Evolutionary conservation across 2,888 invertebrate genomes (phyloP).

Genomic region (Cryptocephalus moraei): DNA sequence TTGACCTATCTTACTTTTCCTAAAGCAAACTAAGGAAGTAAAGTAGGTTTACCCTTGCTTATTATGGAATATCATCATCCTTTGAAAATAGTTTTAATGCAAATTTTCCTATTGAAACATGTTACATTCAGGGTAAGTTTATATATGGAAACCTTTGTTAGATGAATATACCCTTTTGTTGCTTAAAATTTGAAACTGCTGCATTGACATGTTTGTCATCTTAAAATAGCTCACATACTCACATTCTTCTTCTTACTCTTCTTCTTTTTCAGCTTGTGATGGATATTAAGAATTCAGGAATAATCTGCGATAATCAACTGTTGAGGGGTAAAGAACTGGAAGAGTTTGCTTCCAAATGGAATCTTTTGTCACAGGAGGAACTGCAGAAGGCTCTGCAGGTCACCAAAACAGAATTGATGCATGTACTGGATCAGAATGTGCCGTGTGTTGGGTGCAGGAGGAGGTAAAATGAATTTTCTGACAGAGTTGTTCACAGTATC

Average conservation of each 20-base stretch:
- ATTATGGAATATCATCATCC: no score
- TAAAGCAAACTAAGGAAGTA: constrained; percentile 1
- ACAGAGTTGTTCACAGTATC: not conserved
- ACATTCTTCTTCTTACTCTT: no score
- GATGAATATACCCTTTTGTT: no score
- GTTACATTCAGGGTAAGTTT: no score
- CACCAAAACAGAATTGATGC: constrained; percentile 70
- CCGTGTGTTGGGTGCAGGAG: constrained; percentile 91
- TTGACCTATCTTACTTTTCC: constrained; percentile 1
- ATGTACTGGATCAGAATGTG: constrained; percentile 80
- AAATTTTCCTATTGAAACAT: no score
- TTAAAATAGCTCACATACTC: not conserved
- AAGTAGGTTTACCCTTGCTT: no score
- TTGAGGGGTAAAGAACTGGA: constrained; percentile 76
- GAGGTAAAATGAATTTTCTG: constrained; percentile 47
- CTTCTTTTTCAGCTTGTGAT: constrained; percentile 78
- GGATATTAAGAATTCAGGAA: constrained; percentile 79
- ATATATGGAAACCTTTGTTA: no score
- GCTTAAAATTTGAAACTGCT: no score
- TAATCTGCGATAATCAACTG: constrained; percentile 72
- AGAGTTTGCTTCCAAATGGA: constrained; percentile 74
- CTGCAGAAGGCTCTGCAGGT: constrained; percentile 73
- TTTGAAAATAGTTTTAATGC: no score
- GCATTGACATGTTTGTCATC: not conserved
- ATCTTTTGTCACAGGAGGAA: constrained; percentile 66